Evolutionary conservation across 2,113 vertebrate species (phyloP).

Genomic region (Paramormyrops kingsleyae): DNA sequence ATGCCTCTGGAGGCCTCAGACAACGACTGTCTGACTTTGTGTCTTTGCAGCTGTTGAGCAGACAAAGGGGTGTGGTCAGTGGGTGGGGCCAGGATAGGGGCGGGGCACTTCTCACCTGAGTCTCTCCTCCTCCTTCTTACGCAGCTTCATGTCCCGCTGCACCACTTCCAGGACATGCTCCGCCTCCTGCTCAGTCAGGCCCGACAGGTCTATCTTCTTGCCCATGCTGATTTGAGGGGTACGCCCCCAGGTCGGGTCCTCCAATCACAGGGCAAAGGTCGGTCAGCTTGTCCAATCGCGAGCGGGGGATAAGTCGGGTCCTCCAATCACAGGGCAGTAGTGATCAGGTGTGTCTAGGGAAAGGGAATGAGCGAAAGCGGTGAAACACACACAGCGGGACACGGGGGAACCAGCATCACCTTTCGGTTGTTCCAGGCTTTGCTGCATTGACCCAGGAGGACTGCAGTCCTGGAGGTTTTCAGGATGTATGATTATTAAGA

Average conservation of each 20-base stretch:
- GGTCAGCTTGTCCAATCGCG: neutral
- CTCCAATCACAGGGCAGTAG: neutral
- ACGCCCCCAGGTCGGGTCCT: constrained; percentile 9
- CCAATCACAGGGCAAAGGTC: neutral
- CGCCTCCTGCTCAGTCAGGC: constrained; percentile 79
- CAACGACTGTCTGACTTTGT: neutral
- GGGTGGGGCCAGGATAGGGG: neutral
- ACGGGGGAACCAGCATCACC: neutral
- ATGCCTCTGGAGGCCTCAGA: no score
- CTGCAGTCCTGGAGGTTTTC: neutral
- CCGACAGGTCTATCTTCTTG: constrained; percentile 85
- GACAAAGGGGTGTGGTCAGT: neutral
- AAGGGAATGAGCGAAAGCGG: neutral
- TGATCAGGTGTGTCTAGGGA: neutral
- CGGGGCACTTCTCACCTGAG: constrained; percentile 67
- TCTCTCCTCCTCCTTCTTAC: constrained; percentile 86
- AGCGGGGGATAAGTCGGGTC: neutral
- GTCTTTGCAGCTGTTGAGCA: neutral
- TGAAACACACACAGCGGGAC: neutral
- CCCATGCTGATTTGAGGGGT: constrained; percentile 60
- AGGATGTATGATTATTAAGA: neutral
- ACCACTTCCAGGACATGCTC: constrained; percentile 92
- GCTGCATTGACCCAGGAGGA: neutral
- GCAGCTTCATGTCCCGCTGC: constrained; percentile 87
- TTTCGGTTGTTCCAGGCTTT: neutral